Percentiles rank a stretch among this genome's conserved stretches.
Evolutionary conservation across 2,888 invertebrate species (phyloP).

Genomic region (Plusia festucae): DNA sequence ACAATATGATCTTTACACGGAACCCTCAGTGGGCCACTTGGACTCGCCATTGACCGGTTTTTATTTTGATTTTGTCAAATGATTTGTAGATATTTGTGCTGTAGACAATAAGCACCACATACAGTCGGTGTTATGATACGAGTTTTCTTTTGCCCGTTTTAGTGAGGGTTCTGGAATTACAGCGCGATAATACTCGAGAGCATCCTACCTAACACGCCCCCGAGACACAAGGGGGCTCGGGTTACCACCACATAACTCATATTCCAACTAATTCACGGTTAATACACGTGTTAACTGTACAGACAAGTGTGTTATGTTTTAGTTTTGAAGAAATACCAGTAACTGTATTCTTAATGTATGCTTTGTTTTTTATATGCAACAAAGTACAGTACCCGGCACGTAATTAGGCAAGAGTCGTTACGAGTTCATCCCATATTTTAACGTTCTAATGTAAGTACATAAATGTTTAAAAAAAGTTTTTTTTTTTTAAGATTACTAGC

Average conservation of each 20-base stretch:
- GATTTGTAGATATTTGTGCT: conserved; percentile 27
- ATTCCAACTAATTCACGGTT: background rate
- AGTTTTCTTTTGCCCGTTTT: conserved; percentile 19
- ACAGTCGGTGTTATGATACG: background rate
- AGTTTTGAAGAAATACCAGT: too few relatives aligned
- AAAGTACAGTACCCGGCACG: too few relatives aligned
- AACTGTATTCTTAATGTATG: background rate
- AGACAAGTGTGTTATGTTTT: background rate
- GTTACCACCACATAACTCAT: background rate
- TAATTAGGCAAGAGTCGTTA: too few relatives aligned
- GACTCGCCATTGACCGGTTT: too few relatives aligned
- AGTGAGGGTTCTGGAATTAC: conserved; percentile 11
- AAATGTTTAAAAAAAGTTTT: too few relatives aligned
- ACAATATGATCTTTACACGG: too few relatives aligned
- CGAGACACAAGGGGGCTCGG: conserved; percentile 13
- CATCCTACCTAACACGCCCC: conserved; percentile 28
- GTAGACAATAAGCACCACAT: background rate
- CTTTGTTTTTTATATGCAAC: background rate
- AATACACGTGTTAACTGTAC: background rate
- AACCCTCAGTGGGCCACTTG: too few relatives aligned
- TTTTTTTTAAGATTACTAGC: too few relatives aligned
- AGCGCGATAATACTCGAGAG: conserved; percentile 12
- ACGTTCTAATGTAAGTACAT: too few relatives aligned
- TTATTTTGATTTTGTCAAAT: too few relatives aligned
- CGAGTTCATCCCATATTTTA: too few relatives aligned